Conservation (phyloP, 2,113 vertebrate genomes). For the Actenoides lindsayi region DNA sequence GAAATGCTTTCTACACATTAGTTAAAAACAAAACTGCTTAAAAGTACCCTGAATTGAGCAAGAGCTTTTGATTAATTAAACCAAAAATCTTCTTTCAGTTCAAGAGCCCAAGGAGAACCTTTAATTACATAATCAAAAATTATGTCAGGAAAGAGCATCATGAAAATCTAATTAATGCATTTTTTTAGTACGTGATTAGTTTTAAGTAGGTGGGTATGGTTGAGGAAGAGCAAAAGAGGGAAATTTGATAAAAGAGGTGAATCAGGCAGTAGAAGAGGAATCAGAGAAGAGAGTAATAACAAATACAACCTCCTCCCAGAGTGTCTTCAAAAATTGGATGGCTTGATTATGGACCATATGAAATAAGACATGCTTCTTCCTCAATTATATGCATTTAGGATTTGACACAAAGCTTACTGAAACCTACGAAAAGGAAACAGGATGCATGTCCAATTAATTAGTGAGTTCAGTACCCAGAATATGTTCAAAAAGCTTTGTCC, state of each 20-base stretch:
- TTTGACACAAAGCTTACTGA: not conserved
- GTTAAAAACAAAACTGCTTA: not conserved
- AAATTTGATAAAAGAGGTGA: not conserved
- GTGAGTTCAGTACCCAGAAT: not conserved
- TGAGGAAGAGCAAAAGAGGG: slow-evolving; percentile 16
- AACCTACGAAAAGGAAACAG: not conserved
- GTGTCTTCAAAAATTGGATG: not conserved
- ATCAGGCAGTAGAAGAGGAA: not conserved
- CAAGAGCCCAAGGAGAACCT: slow-evolving; percentile 35
- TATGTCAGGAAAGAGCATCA: slow-evolving; percentile 53
- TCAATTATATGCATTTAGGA: not conserved
- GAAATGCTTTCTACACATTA: not conserved
- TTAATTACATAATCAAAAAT: slow-evolving; percentile 59
- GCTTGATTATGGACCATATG: not conserved
- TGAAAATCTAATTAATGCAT: slow-evolving; percentile 39
- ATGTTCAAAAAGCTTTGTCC: not conserved
- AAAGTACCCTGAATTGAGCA: not conserved
- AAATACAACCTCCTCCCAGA: not conserved
- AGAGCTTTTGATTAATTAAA: slow-evolving; percentile 42
- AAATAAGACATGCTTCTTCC: not conserved
- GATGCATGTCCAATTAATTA: not conserved
- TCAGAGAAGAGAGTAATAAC: not conserved
- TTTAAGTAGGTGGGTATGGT: slow-evolving; percentile 35
- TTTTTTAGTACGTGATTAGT: slow-evolving; percentile 42
- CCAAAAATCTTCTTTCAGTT: slow-evolving; percentile 11